Evolutionary conservation across 2,113 vertebrate species (phyloP), one percentile per base, ranked within the genome.

Genomic region (Laterallus jamaicensis): DNA sequence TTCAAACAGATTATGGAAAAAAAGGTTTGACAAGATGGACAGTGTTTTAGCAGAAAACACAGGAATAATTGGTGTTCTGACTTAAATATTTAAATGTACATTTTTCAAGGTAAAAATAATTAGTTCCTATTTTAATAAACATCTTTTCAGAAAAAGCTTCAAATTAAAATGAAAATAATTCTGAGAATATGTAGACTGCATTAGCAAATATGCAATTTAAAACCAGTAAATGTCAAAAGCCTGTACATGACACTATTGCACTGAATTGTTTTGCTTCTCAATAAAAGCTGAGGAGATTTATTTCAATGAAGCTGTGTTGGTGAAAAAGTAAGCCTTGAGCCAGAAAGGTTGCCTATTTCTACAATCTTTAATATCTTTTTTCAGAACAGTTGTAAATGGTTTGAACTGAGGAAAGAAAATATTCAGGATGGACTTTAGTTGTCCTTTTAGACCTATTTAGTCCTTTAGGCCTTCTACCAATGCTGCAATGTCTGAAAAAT

Each of bases 201-300:
- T 32, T 47, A 92, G 9, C 20, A 90, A 75, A 75, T 32, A 39
- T 4, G 9, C 3, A 82, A 22, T 81, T 63, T 24, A 55, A 47
- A 32, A 11, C 4, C 1, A 21, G 12, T 31, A 55, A 73, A n/a
- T 49, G 11, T 55, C 2, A 6, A 74, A 92, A 70, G 6, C 5
- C 3, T 21, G 22, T 49, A 42, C 0, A 0, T 35, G 50, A 32
- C 66, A 3, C 0, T 19, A 31, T 20, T 69, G 3, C 11, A 64
- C 8, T 66, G 25, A 86, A 54, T 47, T 47, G 62, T 84, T 84
- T 32, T 39, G 21, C 24, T 81, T 62, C 56, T 31, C 10, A 13
- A 19, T 62, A 78, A 84, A 91, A 84, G 11, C 22, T 47, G 70
- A 74, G 10, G 15, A 68, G 14, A 39, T 44, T 37, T 55, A 58